Evolutionary conservation across 2,888 invertebrate genomes (phyloP).

Genomic region (Ceraclea dissimilis): DNA sequence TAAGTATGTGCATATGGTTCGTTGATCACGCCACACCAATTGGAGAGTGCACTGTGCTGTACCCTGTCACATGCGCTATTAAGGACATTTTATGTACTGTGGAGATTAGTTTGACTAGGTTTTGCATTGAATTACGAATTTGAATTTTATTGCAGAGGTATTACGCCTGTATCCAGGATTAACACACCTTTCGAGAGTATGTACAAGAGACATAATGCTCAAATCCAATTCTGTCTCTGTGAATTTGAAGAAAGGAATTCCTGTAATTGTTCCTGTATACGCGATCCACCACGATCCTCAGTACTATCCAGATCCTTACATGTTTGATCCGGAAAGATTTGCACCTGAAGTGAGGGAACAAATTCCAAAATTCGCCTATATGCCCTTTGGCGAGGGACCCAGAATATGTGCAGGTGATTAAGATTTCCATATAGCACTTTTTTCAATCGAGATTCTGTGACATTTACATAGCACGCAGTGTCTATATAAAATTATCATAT

Average conservation of each 20-base stretch:
- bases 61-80: no score
- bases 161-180: background rate
- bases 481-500: no score
- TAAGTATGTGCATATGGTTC: no score
- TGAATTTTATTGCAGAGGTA: background rate
- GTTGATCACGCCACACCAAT: no score
- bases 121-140: no score
- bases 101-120: no score
- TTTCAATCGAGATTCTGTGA: no score
- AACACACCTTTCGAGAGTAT: background rate
- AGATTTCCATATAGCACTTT: no score
- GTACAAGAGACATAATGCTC: background rate
- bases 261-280: background rate
- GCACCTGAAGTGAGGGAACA: background rate
- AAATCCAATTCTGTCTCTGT: background rate
- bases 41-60: no score
- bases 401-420: slow-evolving; percentile 5
- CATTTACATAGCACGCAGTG: no score
- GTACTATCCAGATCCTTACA: slow-evolving; percentile 4
- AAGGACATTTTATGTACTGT: no score
- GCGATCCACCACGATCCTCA: background rate
- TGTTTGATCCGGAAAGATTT: slow-evolving; percentile 5
- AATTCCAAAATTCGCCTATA: slow-evolving; percentile 4
- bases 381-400: slow-evolving; percentile 4
- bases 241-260: background rate